These are phyloP conservation scores for Garra rufa DNA, from an alignment of 2,113 vertebrate genomes.

Conservation along the genomic window DNA sequence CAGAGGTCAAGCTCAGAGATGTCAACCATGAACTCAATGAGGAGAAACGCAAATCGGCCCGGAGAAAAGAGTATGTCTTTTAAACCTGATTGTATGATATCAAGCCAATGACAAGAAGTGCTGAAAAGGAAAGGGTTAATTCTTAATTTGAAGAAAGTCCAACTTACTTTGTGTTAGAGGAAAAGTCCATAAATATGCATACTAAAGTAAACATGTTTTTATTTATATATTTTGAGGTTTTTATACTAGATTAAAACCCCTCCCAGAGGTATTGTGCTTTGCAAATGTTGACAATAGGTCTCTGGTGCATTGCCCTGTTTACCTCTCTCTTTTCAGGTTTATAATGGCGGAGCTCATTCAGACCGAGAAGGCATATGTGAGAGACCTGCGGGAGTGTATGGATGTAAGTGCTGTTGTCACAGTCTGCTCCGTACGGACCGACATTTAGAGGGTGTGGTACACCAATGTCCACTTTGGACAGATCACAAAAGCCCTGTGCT, in stretches of 20 bases:
- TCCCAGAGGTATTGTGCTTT: conserved; percentile 25
- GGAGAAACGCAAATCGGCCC: conserved; percentile 96
- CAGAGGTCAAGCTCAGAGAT: conserved; percentile 95
- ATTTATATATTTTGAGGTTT: conserved; percentile 20
- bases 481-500: conserved; percentile 19
- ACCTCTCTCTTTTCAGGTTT: conserved; percentile 81
- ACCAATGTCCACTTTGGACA: conserved; percentile 21
- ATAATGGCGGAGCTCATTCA: conserved; percentile 99
- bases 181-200: background rate
- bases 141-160: background rate
- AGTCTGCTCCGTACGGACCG: background rate
- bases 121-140: conserved; percentile 12
- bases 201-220: conserved; percentile 37
- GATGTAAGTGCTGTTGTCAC: conserved; percentile 83
- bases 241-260: background rate
- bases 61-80: conserved; percentile 91
- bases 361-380: conserved; percentile 96
- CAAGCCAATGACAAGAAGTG: background rate
- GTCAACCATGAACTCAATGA: conserved; percentile 96
- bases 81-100: background rate
- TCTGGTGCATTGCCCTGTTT: conserved; percentile 35
- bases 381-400: conserved; percentile 97
- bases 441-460: conserved; percentile 23
- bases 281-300: conserved; percentile 10
- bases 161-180: background rate